These are phyloP conservation scores for Prionailurus bengalensis DNA, from an alignment of 2,113 vertebrate genomes.

Conservation along the genomic window DNA sequence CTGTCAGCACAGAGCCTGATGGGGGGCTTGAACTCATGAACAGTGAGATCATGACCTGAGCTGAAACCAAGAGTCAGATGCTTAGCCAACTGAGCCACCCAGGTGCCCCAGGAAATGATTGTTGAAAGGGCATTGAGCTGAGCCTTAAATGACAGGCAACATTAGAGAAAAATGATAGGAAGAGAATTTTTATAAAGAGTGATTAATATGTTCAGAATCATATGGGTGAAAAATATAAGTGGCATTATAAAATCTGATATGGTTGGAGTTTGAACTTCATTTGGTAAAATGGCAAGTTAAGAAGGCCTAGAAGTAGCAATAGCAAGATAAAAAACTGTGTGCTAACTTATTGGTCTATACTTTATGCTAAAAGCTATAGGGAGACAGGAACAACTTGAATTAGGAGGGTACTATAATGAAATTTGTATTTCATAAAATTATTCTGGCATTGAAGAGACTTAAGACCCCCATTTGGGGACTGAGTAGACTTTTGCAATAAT, in stretches of 20 bases:
- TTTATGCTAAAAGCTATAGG: neutral
- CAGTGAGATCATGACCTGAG: no score
- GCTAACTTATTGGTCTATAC: neutral
- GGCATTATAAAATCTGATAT: neutral
- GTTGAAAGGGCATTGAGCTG: neutral
- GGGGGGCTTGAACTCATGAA: no score
- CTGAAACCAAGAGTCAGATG: no score
- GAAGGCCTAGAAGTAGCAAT: neutral
- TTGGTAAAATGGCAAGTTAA: neutral
- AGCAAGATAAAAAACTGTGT: neutral
- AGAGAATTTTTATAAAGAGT: neutral
- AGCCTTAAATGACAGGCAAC: neutral
- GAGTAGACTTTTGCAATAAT: neutral
- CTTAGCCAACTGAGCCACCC: no score
- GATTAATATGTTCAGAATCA: neutral
- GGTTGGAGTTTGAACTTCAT: neutral
- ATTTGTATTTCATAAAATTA: slow-evolving; percentile 15
- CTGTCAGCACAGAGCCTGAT: no score
- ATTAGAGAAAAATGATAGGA: neutral
- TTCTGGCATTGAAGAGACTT: neutral
- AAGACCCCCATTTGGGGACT: neutral
- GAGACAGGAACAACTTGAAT: neutral
- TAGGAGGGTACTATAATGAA: neutral
- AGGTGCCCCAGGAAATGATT: neutral
- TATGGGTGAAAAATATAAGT: neutral